A percentile compares a stretch with the other conserved stretches of the same genome.
phyloP scores from a whole-genome alignment of 2,797 vertebrate genomes.

The Cottoperca gobio region DNA sequence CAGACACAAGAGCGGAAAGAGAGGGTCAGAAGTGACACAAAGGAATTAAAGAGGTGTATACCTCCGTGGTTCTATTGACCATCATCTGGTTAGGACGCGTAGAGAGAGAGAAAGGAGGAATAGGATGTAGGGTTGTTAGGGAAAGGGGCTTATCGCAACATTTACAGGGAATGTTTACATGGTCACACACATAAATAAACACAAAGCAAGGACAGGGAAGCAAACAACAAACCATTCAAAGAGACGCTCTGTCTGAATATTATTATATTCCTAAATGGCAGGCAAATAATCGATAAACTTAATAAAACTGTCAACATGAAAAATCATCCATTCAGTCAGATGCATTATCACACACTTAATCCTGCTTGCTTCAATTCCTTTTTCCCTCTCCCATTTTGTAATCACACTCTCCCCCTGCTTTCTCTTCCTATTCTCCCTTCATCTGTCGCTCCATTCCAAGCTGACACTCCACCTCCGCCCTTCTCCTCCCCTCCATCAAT shows the following conservation, averaged over 20 bases:
- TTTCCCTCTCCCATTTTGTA: neutral
- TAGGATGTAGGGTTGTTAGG: slow-evolving; percentile 68
- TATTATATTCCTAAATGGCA: slow-evolving; percentile 7
- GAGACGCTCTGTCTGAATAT: slow-evolving; percentile 4
- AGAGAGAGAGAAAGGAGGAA: slow-evolving; percentile 56
- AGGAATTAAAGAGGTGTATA: slow-evolving; percentile 78
- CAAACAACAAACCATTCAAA: slow-evolving; percentile 10
- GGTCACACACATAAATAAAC: slow-evolving; percentile 30
- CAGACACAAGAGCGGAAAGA: slow-evolving; percentile 52
- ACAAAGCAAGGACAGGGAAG: slow-evolving; percentile 25
- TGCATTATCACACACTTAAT: slow-evolving; percentile 2
- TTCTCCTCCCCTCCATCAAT: neutral
- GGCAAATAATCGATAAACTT: neutral
- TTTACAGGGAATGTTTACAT: slow-evolving; percentile 34
- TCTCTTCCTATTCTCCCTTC: neutral
- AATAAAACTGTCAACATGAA: slow-evolving; percentile 23
- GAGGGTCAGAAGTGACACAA: slow-evolving; percentile 48
- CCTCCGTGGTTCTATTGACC: slow-evolving; percentile 99
- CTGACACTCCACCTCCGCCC: neutral
- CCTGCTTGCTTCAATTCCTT: neutral
- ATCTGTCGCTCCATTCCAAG: slow-evolving; percentile 23
- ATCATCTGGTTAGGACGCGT: slow-evolving; percentile 95
- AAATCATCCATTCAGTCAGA: neutral
- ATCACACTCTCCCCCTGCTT: neutral
- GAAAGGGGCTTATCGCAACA: slow-evolving; percentile 39